Conservation (phyloP, 2,888 invertebrate species). For the Drosophila atroscutellata region DNA sequence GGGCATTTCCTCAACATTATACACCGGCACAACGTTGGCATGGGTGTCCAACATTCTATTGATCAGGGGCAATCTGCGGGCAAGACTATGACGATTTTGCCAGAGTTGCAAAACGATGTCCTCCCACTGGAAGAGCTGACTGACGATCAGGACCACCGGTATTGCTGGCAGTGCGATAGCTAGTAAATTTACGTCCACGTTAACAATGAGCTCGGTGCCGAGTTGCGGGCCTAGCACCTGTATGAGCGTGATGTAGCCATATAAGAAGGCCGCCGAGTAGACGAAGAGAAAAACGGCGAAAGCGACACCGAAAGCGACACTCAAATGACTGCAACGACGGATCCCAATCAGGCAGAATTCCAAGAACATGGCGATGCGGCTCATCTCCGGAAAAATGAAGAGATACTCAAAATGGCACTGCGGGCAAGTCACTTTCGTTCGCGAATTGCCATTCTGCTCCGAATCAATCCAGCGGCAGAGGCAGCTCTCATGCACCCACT, state of each 20-base stretch:
- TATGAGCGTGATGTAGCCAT: conserved; percentile 97
- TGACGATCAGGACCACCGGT: conserved; percentile 95
- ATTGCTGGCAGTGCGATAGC: conserved; percentile 96
- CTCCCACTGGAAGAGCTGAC: conserved; percentile 98
- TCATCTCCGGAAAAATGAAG: too few relatives aligned
- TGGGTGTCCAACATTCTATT: conserved; percentile 81
- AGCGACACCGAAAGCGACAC: too few relatives aligned
- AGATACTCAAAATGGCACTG: too few relatives aligned
- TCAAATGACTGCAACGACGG: too few relatives aligned
- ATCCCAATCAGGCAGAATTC: too few relatives aligned
- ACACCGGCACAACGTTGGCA: conserved; percentile 85
- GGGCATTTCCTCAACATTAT: conserved; percentile 87
- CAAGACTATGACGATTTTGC: conserved; percentile 86
- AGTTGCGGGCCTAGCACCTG: conserved; percentile 96
- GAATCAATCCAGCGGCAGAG: too few relatives aligned
- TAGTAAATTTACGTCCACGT: conserved; percentile 95
- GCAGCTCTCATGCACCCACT: too few relatives aligned
- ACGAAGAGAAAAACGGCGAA: too few relatives aligned
- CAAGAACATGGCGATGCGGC: too few relatives aligned
- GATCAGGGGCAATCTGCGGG: conserved; percentile 87
- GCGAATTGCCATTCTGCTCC: too few relatives aligned
- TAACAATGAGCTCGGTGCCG: conserved; percentile 96
- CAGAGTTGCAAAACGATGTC: conserved; percentile 93
- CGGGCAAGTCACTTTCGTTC: too few relatives aligned
- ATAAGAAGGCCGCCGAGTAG: conserved; percentile 87